Conservation (phyloP, 64 coral and sea anemone species). For the Actinia tenebrosa region DNA sequence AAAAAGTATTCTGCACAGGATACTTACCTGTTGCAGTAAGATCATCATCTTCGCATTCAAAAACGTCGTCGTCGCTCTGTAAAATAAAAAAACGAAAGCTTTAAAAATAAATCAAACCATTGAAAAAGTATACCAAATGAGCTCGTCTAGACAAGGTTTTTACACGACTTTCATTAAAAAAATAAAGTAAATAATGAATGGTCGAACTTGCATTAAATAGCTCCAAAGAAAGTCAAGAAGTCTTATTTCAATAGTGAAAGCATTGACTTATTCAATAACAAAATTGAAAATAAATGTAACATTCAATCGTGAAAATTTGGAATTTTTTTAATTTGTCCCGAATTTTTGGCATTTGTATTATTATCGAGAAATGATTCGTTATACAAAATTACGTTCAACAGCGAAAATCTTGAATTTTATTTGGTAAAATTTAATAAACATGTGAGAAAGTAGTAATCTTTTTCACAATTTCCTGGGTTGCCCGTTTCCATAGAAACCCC, state of each 20-base stretch:
- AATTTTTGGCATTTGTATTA: no score
- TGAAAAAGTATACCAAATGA: background rate
- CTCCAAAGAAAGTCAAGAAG: background rate
- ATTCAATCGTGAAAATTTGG: background rate
- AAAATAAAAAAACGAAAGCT: background rate
- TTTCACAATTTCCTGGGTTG: background rate
- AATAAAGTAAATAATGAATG: background rate
- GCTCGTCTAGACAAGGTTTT: background rate
- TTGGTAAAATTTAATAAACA: background rate
- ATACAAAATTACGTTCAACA: no score
- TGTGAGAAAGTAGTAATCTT: background rate
- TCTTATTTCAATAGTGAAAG: background rate
- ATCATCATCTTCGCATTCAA: constrained; percentile 87
- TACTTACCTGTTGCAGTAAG: constrained; percentile 74
- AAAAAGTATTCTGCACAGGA: background rate
- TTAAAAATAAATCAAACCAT: background rate
- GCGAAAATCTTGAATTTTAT: no score
- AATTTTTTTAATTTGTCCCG: background rate
- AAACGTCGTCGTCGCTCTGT: constrained; percentile 72
- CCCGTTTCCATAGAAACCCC: background rate
- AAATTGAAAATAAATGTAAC: no score
- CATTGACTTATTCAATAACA: no score
- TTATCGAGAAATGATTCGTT: no score
- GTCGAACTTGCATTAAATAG: background rate
- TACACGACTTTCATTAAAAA: background rate